A percentile compares a stretch with the other conserved stretches of the same genome.
These are phyloP conservation scores for Peromyscus aztecus DNA, from an alignment of 2,797 vertebrate species.

Conservation along the genomic window DNA sequence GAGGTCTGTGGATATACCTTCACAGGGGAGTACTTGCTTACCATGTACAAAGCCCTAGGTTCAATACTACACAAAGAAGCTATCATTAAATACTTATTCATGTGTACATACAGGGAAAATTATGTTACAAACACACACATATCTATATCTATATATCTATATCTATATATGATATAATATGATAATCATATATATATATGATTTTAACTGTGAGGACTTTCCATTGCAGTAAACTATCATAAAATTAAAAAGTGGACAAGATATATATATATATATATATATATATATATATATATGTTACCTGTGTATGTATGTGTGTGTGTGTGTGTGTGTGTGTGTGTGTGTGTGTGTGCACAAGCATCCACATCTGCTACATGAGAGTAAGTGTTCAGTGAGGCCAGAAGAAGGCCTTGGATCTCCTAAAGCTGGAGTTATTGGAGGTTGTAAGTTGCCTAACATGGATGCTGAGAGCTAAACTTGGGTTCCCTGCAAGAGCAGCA, in stretches of 20 bases:
- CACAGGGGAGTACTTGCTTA: background rate
- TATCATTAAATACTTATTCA: background rate
- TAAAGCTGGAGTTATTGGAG: background rate
- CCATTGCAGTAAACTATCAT: background rate
- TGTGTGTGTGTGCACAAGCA: background rate
- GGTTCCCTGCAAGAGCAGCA: background rate
- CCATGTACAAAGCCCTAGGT: background rate
- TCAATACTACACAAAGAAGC: background rate
- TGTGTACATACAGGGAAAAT: background rate
- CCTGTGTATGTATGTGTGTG: too few species aligned
- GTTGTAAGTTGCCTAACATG: background rate
- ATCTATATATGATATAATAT: too few species aligned
- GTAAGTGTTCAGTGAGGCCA: background rate
- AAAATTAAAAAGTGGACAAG: background rate
- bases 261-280: background rate
- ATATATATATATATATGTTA: background rate
- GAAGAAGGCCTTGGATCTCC: background rate
- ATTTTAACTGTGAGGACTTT: background rate
- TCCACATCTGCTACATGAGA: background rate
- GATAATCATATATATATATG: background rate
- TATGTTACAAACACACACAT: background rate
- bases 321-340: background rate
- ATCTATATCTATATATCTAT: background rate
- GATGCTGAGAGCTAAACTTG: background rate
- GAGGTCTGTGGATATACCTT: too few species aligned